Evolutionary conservation across 2,113 vertebrate species (phyloP).

Genomic region (Cryptotis parvus): DNA sequence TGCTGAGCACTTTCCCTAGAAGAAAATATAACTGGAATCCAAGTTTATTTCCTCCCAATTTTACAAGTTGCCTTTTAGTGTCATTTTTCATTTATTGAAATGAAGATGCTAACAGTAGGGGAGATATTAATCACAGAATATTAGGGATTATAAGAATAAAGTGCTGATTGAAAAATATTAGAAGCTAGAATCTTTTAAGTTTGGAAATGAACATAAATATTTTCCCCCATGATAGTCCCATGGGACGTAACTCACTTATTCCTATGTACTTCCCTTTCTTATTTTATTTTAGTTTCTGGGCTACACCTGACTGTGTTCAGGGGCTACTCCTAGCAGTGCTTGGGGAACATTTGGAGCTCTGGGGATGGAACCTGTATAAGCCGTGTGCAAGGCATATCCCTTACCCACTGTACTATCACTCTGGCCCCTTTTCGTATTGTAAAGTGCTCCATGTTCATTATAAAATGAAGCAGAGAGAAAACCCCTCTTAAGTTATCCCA

Average conservation of each 20-base stretch:
- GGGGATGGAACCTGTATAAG: no score
- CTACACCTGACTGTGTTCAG: no score
- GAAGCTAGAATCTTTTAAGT: background rate
- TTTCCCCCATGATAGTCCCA: no score
- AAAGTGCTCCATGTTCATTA: background rate
- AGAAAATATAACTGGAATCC: slow-evolving; percentile 1
- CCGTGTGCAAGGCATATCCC: no score
- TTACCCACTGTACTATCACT: no score
- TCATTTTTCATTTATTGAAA: slow-evolving; percentile 26
- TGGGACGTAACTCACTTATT: no score
- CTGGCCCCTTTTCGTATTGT: no score
- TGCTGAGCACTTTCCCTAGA: slow-evolving; percentile 57
- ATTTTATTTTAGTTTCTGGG: no score
- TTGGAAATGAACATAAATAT: background rate
- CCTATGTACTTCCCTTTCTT: slow-evolving; percentile 42
- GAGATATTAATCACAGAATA: background rate
- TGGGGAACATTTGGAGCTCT: no score
- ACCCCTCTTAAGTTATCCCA: background rate
- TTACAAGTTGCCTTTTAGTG: background rate
- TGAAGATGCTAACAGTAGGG: background rate
- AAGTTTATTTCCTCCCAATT: slow-evolving; percentile 16
- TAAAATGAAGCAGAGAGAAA: background rate
- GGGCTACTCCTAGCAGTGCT: no score
- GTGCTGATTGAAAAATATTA: slow-evolving; percentile 39
- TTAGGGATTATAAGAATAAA: slow-evolving; percentile 36